A percentile compares a stretch with the other conserved stretches of the same genome.
Conservation (phyloP, 2,113 vertebrate species). For the Ictalurus punctatus region DNA sequence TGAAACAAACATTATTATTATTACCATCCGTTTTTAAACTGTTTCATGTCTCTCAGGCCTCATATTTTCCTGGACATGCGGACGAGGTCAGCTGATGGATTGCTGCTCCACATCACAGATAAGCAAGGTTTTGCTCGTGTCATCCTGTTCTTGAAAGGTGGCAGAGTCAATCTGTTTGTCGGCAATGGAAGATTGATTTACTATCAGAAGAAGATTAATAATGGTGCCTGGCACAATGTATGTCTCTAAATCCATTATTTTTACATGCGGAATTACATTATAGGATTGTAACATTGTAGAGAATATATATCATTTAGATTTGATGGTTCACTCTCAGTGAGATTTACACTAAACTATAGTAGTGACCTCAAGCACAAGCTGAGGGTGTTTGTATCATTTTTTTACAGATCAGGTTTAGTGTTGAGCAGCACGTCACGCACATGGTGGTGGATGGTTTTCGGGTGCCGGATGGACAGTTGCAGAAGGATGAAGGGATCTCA, state of each 20-base stretch:
- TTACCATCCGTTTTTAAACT: background rate
- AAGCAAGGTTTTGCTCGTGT: conserved; percentile 64
- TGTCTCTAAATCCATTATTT: conserved; percentile 22
- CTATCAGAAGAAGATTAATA: conserved; percentile 74
- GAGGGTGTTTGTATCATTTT: background rate
- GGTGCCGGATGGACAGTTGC: conserved; percentile 66
- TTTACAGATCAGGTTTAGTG: conserved; percentile 77
- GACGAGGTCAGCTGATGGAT: conserved; percentile 73
- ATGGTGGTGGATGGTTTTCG: conserved; percentile 80
- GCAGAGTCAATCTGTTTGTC: conserved; percentile 74
- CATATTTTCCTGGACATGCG: conserved; percentile 79
- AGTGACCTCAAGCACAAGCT: background rate
- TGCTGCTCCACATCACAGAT: conserved; percentile 74
- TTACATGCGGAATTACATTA: background rate
- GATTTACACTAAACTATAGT: background rate
- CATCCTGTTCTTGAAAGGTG: conserved; percentile 78
- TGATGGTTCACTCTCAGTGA: background rate
- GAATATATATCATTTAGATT: background rate
- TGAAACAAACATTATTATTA: background rate
- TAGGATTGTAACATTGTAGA: background rate
- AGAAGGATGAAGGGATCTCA: conserved; percentile 60
- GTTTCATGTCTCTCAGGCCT: conserved; percentile 67
- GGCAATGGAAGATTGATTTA: conserved; percentile 71
- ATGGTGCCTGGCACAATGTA: conserved; percentile 86
- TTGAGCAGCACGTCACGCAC: conserved; percentile 62